A percentile compares a stretch with the other conserved stretches of the same genome.
phyloP scores from a whole-genome alignment of 1,140 invertebrate genomes.

The Lepidurus apus region DNA sequence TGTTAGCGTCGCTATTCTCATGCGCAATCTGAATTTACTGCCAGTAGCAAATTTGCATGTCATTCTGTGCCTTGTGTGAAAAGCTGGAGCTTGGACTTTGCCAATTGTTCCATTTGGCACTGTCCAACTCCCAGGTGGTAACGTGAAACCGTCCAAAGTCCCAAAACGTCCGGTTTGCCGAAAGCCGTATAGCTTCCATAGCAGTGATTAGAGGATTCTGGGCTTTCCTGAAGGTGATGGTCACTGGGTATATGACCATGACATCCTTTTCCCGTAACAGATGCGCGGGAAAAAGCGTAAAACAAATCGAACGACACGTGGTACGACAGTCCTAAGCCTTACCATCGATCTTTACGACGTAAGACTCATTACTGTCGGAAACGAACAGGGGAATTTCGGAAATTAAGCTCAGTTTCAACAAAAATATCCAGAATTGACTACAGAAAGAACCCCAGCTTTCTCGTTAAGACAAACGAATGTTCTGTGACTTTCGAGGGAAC shows the following conservation, averaged over 20 bases:
- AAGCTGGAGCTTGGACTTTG: constrained; percentile 1
- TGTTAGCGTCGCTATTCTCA: background rate
- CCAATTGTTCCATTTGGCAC: constrained; percentile 12
- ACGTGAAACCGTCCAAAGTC: background rate
- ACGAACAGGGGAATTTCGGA: too few species aligned
- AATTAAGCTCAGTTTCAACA: too few species aligned
- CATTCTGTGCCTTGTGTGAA: constrained; percentile 3
- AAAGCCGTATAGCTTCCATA: background rate
- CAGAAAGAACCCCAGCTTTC: too few species aligned
- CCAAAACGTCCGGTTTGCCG: background rate
- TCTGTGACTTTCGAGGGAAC: too few species aligned
- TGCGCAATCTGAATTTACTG: background rate
- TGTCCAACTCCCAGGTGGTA: background rate
- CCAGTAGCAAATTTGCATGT: constrained; percentile 15
- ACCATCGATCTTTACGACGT: too few species aligned
- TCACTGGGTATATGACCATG: background rate
- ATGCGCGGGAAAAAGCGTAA: too few species aligned
- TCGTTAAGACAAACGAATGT: too few species aligned
- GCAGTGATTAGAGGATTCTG: background rate
- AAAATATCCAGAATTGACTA: too few species aligned
- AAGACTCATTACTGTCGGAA: too few species aligned
- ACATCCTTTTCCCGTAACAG: background rate
- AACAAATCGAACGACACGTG: too few species aligned
- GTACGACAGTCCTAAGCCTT: too few species aligned
- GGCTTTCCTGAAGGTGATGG: constrained; percentile 17